These are phyloP conservation scores for Metacarcinus magister DNA, from an alignment of 2,888 invertebrate genomes.

Conservation along the genomic window DNA sequence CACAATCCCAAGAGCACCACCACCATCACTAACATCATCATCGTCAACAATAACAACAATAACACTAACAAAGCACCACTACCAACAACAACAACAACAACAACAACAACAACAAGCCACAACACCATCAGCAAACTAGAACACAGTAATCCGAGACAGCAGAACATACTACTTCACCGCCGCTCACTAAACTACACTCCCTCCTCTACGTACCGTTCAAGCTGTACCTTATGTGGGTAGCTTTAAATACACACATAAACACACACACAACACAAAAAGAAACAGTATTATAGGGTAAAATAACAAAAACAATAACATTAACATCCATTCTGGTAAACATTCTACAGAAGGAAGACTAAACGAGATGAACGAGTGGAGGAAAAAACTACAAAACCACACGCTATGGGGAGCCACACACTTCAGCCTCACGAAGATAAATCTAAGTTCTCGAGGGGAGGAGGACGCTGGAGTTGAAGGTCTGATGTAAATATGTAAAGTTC, in stretches of 20 bases:
- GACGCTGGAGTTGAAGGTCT: not conserved
- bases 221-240: too few relatives aligned
- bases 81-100: too few relatives aligned
- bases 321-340: conserved; percentile 13
- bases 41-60: not conserved
- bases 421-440: conserved; percentile 39
- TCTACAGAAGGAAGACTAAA: not conserved
- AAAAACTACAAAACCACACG: not conserved
- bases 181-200: too few relatives aligned
- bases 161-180: too few relatives aligned
- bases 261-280: not conserved
- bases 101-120: too few relatives aligned
- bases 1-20: not conserved
- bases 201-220: too few relatives aligned
- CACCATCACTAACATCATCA: not conserved
- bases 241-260: not conserved
- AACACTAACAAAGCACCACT: not conserved
- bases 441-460: conserved; percentile 15
- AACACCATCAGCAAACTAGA: too few relatives aligned
- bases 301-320: not conserved
- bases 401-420: conserved; percentile 37
- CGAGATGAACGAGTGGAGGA: not conserved
- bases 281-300: not conserved
- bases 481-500: conserved; percentile 47
- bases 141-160: too few relatives aligned